These are phyloP conservation scores for Geopemphigus sp. DNA, from an alignment of 1,140 invertebrate species.

Conservation along the genomic window DNA sequence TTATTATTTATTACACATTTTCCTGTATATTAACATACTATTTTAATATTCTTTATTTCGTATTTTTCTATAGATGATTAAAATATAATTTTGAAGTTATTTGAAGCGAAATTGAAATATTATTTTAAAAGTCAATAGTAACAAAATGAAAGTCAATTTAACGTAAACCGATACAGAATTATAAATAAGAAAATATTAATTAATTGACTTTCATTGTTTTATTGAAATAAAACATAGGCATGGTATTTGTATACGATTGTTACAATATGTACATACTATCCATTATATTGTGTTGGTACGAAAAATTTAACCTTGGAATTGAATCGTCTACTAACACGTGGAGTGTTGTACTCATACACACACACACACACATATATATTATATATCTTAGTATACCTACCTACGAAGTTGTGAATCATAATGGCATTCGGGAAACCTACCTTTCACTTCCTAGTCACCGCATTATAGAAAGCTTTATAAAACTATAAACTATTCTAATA, in stretches of 20 bases:
- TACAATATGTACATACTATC: neutral
- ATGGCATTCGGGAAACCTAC: neutral
- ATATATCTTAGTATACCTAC: neutral
- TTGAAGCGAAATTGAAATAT: neutral
- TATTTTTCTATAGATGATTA: neutral
- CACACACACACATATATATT: neutral
- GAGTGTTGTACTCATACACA: neutral
- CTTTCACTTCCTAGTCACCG: slow-evolving; percentile 32
- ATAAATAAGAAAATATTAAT: slow-evolving; percentile 3
- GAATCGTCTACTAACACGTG: neutral
- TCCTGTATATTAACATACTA: no score
- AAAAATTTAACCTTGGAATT: slow-evolving; percentile 34
- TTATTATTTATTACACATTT: no score
- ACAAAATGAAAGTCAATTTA: neutral
- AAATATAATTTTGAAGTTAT: no score
- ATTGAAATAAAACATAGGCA: neutral
- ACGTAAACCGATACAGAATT: neutral
- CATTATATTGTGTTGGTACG: neutral
- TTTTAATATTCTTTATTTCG: no score
- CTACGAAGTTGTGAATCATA: slow-evolving; percentile 30
- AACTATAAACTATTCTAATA: neutral
- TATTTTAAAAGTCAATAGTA: neutral
- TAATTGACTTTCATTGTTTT: slow-evolving; percentile 5
- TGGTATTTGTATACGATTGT: neutral
- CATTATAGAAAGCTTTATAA: slow-evolving; percentile 11